A percentile compares a stretch with the other conserved stretches of the same genome.
These are phyloP conservation scores for Junonia oenone DNA, from an alignment of 2,888 invertebrate genomes.

Conservation along the genomic window DNA sequence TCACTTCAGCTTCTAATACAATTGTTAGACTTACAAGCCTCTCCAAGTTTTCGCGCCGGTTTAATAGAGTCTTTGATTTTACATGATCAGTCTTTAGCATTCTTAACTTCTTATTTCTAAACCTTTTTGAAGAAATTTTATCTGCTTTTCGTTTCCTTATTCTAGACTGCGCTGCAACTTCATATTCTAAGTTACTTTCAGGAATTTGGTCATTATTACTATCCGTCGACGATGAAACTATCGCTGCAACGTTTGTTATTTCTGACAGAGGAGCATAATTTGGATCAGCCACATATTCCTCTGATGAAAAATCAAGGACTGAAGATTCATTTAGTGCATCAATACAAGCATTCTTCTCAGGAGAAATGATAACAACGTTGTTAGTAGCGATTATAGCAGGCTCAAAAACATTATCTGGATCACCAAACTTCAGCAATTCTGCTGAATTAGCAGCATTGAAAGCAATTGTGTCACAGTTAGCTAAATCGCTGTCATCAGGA, in stretches of 20 bases:
- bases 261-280: no score
- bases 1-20: conserved; percentile 6
- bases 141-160: no score
- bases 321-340: background rate
- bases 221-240: background rate
- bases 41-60: no score
- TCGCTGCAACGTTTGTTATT: no score
- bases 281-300: no score
- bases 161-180: background rate
- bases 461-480: background rate
- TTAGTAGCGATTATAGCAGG: no score
- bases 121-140: no score
- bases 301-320: background rate
- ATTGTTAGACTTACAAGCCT: conserved; percentile 7
- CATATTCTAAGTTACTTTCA: background rate
- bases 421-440: background rate
- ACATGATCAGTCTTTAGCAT: no score
- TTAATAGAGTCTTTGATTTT: no score
- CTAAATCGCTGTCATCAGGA: no score
- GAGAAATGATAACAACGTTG: no score
- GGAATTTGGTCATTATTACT: background rate
- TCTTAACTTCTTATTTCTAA: no score
- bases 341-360: background rate
- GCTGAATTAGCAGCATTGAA: background rate
- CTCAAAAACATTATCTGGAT: background rate